Percentiles rank a stretch among this genome's conserved stretches.
Conservation (phyloP, 2,113 vertebrate genomes). For the Lutjanus erythropterus region DNA sequence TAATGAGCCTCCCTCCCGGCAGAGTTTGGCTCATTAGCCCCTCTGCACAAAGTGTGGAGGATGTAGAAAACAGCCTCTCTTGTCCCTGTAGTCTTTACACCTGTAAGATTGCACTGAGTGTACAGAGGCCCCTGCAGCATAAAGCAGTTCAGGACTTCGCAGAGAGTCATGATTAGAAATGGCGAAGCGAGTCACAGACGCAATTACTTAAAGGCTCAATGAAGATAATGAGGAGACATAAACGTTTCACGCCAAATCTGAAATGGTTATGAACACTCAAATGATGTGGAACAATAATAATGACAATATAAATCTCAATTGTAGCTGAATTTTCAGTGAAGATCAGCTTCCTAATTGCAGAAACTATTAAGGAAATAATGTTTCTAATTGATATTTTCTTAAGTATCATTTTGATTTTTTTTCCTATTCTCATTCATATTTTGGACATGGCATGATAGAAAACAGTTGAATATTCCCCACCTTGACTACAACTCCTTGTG, state of each 20-base stretch:
- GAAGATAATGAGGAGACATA: slow-evolving; percentile 24
- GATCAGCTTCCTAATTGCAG: not conserved
- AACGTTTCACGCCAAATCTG: not conserved
- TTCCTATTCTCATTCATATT: not conserved
- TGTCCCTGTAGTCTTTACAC: slow-evolving; percentile 7
- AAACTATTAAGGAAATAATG: not conserved
- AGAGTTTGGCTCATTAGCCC: slow-evolving; percentile 37
- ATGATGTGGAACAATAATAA: not conserved
- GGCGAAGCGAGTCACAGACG: not conserved
- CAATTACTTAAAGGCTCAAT: slow-evolving; percentile 22
- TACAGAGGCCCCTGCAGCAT: not conserved
- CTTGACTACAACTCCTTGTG: not conserved
- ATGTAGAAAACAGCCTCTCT: not conserved
- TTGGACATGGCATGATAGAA: too few relatives aligned
- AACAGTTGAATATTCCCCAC: not conserved
- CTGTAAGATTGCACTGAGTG: slow-evolving; percentile 18
- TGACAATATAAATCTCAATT: not conserved
- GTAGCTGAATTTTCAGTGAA: not conserved
- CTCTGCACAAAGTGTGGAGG: slow-evolving; percentile 2
- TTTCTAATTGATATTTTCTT: not conserved
- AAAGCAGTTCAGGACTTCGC: not conserved
- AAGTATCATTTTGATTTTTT: not conserved
- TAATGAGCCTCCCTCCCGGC: slow-evolving; percentile 26
- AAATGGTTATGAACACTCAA: not conserved
- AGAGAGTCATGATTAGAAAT: slow-evolving; percentile 18